Conservation (phyloP, 2,113 vertebrate species). For the Neotoma lepida region DNA sequence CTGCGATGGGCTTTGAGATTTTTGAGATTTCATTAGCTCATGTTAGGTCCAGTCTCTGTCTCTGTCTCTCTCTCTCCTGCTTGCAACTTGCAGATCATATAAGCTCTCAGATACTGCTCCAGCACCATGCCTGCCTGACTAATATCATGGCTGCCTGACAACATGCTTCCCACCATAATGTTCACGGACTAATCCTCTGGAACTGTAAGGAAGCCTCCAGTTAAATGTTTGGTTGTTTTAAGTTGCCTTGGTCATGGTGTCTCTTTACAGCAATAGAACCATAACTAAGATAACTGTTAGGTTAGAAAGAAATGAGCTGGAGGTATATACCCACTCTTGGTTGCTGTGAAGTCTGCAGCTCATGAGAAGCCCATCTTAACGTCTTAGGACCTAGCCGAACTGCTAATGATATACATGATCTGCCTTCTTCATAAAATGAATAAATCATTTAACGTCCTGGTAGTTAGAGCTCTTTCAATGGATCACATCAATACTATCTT, state of each 20-base stretch:
- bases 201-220: not conserved
- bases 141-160: not conserved
- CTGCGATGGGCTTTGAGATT: not conserved
- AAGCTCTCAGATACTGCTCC: not conserved
- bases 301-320: not conserved
- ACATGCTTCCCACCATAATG: not conserved
- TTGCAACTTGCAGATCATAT: not conserved
- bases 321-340: too few relatives aligned
- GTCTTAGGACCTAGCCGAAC: not conserved
- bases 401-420: slow-evolving; percentile 22
- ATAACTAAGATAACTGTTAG: not conserved
- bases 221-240: not conserved
- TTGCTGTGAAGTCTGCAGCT: not conserved
- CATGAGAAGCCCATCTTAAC: slow-evolving; percentile 10
- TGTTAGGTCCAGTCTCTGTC: not conserved
- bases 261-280: not conserved
- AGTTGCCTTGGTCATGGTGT: not conserved
- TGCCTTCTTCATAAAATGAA: slow-evolving; percentile 55
- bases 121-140: not conserved
- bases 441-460: not conserved
- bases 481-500: slow-evolving; percentile 51
- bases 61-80: not conserved
- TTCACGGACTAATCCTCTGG: not conserved
- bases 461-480: slow-evolving; percentile 18
- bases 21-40: not conserved